Evolutionary conservation across 2,888 invertebrate genomes (phyloP).

Genomic region (Metellina segmentata): DNA sequence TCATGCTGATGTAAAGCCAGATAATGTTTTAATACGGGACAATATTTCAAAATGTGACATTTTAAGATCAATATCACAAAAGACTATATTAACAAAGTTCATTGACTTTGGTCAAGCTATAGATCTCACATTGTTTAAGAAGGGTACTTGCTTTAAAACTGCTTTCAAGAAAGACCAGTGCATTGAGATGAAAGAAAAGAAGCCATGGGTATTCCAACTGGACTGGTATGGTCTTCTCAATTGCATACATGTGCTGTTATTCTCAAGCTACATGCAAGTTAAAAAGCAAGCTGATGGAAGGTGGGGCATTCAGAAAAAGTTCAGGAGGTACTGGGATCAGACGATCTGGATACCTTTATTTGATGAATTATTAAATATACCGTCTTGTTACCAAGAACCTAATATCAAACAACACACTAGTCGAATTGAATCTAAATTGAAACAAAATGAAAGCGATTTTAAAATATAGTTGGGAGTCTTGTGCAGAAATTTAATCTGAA

Average conservation of each 20-base stretch:
- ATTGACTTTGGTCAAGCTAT: conserved; percentile 97
- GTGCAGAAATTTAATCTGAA: too few relatives aligned
- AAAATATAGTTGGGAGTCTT: neutral
- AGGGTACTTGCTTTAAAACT: conserved; percentile 86
- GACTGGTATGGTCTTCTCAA: conserved; percentile 91
- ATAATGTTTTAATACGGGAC: conserved; percentile 90
- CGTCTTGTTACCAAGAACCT: conserved; percentile 88
- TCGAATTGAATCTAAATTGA: neutral
- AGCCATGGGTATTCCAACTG: conserved; percentile 93
- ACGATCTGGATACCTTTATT: conserved; percentile 87
- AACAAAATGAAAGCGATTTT: neutral
- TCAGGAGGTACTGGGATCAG: conserved; percentile 81
- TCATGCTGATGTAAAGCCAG: conserved; percentile 97
- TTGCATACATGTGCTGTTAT: conserved; percentile 91
- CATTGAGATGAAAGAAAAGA: conserved; percentile 92
- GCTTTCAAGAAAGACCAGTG: conserved; percentile 82
- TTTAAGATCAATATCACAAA: neutral
- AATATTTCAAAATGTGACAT: neutral
- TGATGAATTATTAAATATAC: conserved; percentile 89
- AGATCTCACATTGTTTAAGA: conserved; percentile 92
- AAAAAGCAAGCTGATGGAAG: conserved; percentile 81
- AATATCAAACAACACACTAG: conserved; percentile 83
- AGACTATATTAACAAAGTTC: conserved; percentile 80
- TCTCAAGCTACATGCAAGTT: conserved; percentile 94
- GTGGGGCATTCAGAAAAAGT: conserved; percentile 78